phyloP scores from a whole-genome alignment of 2,113 vertebrate species.

The Mesocricetus auratus region DNA sequence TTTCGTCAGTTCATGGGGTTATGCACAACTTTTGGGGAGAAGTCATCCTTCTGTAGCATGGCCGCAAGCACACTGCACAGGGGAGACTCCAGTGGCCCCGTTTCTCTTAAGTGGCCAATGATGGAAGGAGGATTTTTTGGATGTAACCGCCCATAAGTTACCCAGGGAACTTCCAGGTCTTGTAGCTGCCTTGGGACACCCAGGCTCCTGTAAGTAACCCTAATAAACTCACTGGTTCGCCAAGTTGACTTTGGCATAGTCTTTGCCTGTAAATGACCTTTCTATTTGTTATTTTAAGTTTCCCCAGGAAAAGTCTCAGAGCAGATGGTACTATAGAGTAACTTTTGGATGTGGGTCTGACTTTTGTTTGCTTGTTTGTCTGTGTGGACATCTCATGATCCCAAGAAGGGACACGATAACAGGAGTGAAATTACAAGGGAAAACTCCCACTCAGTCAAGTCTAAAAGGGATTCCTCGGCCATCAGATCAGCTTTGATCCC shows the following conservation, averaged over 20 bases:
- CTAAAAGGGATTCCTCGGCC: background rate
- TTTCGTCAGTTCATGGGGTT: background rate
- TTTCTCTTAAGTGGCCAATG: background rate
- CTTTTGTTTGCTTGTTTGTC: conserved; percentile 18
- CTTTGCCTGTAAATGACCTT: background rate
- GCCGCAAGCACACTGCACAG: background rate
- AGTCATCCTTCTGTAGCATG: background rate
- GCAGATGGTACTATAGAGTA: background rate
- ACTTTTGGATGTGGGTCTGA: background rate
- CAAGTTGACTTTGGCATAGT: background rate
- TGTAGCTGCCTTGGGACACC: background rate
- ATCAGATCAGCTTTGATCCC: background rate
- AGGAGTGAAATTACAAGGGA: background rate
- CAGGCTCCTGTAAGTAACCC: background rate
- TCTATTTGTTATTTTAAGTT: background rate
- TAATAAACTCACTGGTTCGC: too few species aligned
- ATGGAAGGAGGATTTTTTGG: background rate
- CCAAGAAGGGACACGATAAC: background rate
- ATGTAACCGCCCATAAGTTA: background rate
- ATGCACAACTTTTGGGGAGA: background rate
- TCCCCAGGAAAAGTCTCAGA: background rate
- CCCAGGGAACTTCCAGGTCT: background rate
- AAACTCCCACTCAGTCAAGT: background rate
- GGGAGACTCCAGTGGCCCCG: background rate
- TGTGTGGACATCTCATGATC: background rate